Evolutionary conservation across 2,888 invertebrate genomes (phyloP), one percentile per base, ranked within the genome.

Genomic region (Andrena trimmerana): DNA sequence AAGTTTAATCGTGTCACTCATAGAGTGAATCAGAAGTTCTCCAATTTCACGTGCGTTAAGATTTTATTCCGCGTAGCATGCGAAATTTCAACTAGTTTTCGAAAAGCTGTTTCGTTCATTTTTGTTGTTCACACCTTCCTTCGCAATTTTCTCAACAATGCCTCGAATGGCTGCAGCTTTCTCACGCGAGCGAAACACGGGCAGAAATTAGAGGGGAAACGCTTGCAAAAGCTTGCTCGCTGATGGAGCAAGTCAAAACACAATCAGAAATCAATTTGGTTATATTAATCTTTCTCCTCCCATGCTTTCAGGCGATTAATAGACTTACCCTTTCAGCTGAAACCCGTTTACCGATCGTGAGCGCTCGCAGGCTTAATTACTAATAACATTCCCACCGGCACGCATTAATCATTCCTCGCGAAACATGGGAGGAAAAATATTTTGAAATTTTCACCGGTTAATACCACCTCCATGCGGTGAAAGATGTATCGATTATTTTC

Each of bases 251-350:
- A 20, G 48, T 24, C 24, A 24, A 57, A 20, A 57, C 57, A 57
- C 57, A 57, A 57, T 57, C 57, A 62, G 60, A 62, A 62, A 31
- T 62, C 60, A 31, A 31, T 62, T 62, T 16, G 10, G n/a, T 62
- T 62, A n/a, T 8, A 62, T 62, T 33, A 33, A 62, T 33, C 33
- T 62, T 62, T 33, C 20, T 10, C n/a, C 60, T 20, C 60, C 31
- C 33, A n/a, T 13, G 33, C 31, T 52, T 52, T 10, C 52, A 31
- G 20, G 4, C n/a, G 29, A 54, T 52, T 67, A 20, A 20, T 33
- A 20, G 20, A 52, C 52, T 65, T 16, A 16, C 16, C 27, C 20
- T 29, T 52, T 20, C 29, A 20, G 13, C 4, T 27, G n/a, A 59
- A n/a, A n/a, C 24, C 33, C 42, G 52, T 52, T 67, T 52, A 67